Base-by-base conservation (phyloP, 2,797 vertebrate genomes). In the Hippocampus kuda region DNA sequence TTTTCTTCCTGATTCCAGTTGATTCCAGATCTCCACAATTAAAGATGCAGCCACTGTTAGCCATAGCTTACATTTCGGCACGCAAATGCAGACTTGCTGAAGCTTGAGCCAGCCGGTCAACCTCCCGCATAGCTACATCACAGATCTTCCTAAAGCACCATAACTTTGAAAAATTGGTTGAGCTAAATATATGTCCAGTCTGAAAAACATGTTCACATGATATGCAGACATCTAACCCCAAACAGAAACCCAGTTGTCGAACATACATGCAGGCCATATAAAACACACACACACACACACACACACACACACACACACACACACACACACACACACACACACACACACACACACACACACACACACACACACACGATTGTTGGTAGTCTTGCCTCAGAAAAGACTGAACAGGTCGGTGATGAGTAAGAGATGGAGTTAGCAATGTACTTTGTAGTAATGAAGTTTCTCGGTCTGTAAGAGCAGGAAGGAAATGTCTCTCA, bases 401-500 rank as follows among this genome's bases (percentile, higher is more conserved):
- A 75, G 26, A 34, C 57, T 67, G 69, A 84, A 84, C 75, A 71
- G 72, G 68, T 77, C 70, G 78, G 62, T 75, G 82, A 85, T 78
- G 77, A 85, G 70, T 80, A 64, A 73, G 72, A 74, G 44, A 86
- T 84, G 72, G 73, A 71, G 83, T 81, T 85, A 84, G 67, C 61
- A 64, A 74, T 67, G 67, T 38, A 38, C 34, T 38, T 38, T 38
- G 6, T 72, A 65, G 48, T 88, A 88, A 88, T 87, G 83, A 82
- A 82, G 81, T 89, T 87, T 88, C 61, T 80, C 76, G 53, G 75
- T 60, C 80, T 80, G 75, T 86, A 85, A 84, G 79, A 86, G 84
- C 89, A 89, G 84, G 86, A 87, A 87, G 86, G 78, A 83, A 84
- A 70, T 75, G 75, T 86, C 82, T 82, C 75, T 80, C 81, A 88